Evolutionary conservation across 2,888 invertebrate genomes (phyloP).

Genomic region (Phengaris alcon): DNA sequence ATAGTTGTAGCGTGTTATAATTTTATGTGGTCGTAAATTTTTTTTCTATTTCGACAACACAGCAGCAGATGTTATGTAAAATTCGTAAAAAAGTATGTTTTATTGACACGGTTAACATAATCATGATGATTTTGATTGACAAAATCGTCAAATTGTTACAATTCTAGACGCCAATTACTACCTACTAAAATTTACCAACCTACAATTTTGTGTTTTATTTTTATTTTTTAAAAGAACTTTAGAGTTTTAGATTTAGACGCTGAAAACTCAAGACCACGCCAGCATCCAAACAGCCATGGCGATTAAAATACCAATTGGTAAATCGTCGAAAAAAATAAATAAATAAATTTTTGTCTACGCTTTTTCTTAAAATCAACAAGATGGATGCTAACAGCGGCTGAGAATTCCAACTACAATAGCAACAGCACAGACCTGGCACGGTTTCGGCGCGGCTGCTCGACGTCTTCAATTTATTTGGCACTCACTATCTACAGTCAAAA

Average conservation of each 20-base stretch:
- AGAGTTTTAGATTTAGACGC: neutral
- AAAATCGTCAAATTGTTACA: neutral
- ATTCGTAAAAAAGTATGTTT: neutral
- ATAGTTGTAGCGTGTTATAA: constrained; percentile 7
- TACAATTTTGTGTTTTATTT: too few species aligned
- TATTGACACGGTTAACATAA: neutral
- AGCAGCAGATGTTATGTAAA: constrained; percentile 25
- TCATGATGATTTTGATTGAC: neutral
- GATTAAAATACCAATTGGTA: neutral
- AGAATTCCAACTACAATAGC: constrained; percentile 68
- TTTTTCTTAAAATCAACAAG: constrained; percentile 59
- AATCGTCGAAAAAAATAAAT: neutral
- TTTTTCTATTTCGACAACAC: constrained; percentile 10
- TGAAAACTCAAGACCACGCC: neutral
- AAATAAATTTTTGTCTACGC: constrained; percentile 43
- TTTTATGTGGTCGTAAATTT: constrained; percentile 25
- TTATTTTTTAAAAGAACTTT: too few species aligned
- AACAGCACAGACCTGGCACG: constrained; percentile 63
- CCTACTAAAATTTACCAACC: too few species aligned
- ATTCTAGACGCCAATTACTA: too few species aligned
- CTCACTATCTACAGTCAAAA: constrained; percentile 60
- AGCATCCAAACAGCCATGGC: neutral
- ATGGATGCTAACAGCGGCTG: constrained; percentile 66
- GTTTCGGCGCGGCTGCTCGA: constrained; percentile 60
- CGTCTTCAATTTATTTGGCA: constrained; percentile 72